Evolutionary conservation across 2,797 vertebrate genomes (phyloP), one percentile per base, ranked within the genome.

Genomic region (Melanitta fusca): DNA sequence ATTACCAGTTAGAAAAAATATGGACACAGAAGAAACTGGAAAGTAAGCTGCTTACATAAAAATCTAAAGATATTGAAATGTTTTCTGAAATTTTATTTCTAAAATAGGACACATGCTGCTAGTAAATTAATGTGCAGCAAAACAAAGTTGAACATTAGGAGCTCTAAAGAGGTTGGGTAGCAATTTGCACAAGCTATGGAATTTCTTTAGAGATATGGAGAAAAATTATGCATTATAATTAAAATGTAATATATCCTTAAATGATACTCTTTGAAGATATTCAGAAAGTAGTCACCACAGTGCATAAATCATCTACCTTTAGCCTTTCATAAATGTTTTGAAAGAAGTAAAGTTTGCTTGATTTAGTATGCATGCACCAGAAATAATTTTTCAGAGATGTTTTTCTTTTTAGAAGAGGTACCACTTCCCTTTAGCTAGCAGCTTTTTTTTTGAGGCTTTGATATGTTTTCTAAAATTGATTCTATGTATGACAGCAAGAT

Each of bases 351-450:
- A 17, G n/a, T 32, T 32, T 88, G 27, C 30, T 57, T 66, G 68
- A 51, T 51, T 51, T 51, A 69, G 21, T 24, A n/a, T 3, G 1
- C 32, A 25, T 39, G 73, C 8, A 83, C 22, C 32, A 85, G 66
- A 92, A 94, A 21, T 85, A 77, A 71, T 69, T 85, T 93, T 87
- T 89, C 13, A 57, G 57, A 92, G 49, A n/a, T 70, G 20, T 27
- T 94, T 85, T 84, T 69, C 75, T 90, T 53, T 72, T 45, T 72
- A 71, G 74, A 83, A 87, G 45, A 83, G 54, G 41, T 34, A 89
- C 24, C 77, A 84, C 72, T 75, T 88, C 30, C 64, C 43, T 87
- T 91, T 83, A 49, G 53, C 51, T 53, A 71, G 36, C 8, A 91
- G 83, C 12, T 19, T 70, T 90, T 87, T 85, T 85, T 93, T 62